Conservation (phyloP, 2,113 vertebrate genomes). For the Myotis davidii region DNA sequence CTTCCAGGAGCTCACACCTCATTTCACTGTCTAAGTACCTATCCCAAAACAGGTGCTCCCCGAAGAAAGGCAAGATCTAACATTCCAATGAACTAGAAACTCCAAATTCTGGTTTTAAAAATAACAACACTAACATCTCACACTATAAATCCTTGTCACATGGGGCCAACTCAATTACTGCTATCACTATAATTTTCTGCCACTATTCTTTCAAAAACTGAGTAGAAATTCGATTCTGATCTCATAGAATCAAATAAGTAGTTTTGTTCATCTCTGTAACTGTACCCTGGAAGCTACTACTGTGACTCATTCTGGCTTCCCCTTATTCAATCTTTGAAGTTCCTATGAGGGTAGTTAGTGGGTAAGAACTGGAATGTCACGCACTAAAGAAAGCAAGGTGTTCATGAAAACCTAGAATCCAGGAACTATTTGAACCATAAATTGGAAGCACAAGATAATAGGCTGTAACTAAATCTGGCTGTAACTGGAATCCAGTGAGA, state of each 20-base stretch:
- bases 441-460: neutral
- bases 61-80: neutral
- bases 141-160: neutral
- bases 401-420: neutral
- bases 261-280: neutral
- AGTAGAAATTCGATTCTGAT: neutral
- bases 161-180: neutral
- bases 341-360: neutral
- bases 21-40: neutral
- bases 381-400: neutral
- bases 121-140: neutral
- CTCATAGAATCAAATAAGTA: neutral
- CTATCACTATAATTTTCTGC: neutral
- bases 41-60: neutral
- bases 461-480: neutral
- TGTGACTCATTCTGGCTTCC: neutral
- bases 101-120: neutral
- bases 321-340: neutral
- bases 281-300: neutral
- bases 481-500: neutral
- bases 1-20: neutral
- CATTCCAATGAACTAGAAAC: slow-evolving; percentile 7
- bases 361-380: neutral
- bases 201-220: neutral
- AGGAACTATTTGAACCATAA: neutral